Base-by-base conservation (phyloP, 2,797 vertebrate species). In the Eospalax fontanierii region DNA sequence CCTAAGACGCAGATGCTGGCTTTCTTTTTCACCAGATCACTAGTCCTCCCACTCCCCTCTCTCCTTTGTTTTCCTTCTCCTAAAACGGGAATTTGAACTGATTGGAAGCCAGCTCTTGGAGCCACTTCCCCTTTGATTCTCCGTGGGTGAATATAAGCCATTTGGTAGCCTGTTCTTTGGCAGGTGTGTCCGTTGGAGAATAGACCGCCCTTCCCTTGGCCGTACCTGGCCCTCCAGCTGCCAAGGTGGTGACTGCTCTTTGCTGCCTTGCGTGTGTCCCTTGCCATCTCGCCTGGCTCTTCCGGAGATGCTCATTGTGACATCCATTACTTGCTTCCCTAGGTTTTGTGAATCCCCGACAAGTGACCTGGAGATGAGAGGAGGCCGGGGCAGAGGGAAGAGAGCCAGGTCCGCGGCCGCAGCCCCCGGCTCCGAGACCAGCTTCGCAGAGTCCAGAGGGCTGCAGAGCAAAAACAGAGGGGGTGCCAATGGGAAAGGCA, bases 291-390 rank as follows among this genome's bases (percentile, higher is more conserved):
- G 18, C 85, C 61, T 35, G 93, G 26, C 50, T n/a, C 40, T 74
- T 59, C 33, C 6, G 12, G 46, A 28, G 40, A 15, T 75, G 43
- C 84, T 66, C 22, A 14, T 87, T 89, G 57, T 96, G 84, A 97
- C n/a, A 21, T 93, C 38, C 97, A 65, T 54, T 96, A 0, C 4
- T 97, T 96, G 73, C 95, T 98, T 97, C 2, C 93, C 19, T 88
- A 99, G 99, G 98, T 99, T 99, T 98, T 99, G 99, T 81, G 99
- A 99, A 97, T 99, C 99, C 0, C 99, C 99, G 4, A 99, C 99
- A 85, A 99, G 99, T 93, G 99, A 99, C 97, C 98, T 99, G 91
- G 99, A 99, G 97, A 98, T 99, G 98, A 98, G 99, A 0, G 99
- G 99, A 65, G 99, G 99, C 59, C 99, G 99, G 12, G 99, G 99